Conservation (phyloP, 2,797 vertebrate species). For the Hirundo rustica region DNA sequence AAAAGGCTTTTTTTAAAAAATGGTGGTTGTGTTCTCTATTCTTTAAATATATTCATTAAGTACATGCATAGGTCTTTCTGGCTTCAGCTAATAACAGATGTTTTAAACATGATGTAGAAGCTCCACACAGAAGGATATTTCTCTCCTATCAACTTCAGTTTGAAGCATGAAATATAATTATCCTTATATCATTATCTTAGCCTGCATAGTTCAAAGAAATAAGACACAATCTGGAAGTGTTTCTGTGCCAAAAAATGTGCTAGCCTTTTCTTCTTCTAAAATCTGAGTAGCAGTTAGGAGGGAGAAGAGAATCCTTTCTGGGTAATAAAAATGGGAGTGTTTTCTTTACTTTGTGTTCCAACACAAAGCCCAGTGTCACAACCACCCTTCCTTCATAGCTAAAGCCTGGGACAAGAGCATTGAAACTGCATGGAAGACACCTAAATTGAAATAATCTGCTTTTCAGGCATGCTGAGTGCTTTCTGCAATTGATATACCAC, state of each 20-base stretch:
- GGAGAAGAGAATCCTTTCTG: not conserved
- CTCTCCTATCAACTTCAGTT: conserved; percentile 74
- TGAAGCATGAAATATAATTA: conserved; percentile 77
- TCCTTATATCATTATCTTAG: conserved; percentile 77
- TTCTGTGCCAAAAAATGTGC: conserved; percentile 78
- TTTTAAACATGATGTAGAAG: conserved; percentile 59
- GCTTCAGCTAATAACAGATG: conserved; percentile 63
- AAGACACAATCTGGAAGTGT: conserved; percentile 79
- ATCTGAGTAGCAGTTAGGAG: conserved; percentile 19
- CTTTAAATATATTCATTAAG: conserved; percentile 49
- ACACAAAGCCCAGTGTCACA: not conserved
- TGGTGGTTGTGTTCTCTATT: not conserved
- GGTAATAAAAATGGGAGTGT: not conserved
- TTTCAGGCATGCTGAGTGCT: not conserved
- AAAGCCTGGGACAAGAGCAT: not conserved
- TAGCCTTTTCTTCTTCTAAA: conserved; percentile 76
- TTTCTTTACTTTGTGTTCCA: not conserved
- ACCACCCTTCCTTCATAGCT: not conserved
- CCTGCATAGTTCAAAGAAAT: conserved; percentile 77
- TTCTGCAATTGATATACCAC: not conserved
- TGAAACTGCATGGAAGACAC: not conserved
- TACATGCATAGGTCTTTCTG: conserved; percentile 57
- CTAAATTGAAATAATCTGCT: not conserved
- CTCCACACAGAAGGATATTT: conserved; percentile 65
- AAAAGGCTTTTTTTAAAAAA: not conserved